Conservation (phyloP, 2,888 invertebrate species). For the Meteorus cinctellus region DNA sequence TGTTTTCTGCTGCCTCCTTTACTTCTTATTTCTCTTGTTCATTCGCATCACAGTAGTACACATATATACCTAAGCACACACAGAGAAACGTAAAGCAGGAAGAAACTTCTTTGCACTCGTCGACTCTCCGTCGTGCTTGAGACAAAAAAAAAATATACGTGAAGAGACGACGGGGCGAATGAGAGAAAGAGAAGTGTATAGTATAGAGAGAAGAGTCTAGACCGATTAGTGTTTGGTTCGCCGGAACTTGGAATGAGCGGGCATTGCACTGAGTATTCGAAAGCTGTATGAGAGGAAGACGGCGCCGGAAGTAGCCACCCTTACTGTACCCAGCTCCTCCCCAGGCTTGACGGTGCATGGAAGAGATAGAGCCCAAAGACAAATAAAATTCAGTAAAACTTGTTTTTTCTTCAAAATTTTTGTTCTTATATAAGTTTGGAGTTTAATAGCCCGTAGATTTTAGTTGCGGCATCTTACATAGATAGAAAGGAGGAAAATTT, state of each 20-base stretch:
- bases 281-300: constrained; percentile 40
- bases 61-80: background rate
- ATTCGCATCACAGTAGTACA: no score
- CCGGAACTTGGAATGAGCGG: constrained; percentile 59
- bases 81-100: background rate
- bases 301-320: constrained; percentile 50
- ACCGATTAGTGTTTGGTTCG: constrained; percentile 67
- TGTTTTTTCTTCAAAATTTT: constrained; percentile 30
- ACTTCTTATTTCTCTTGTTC: no score
- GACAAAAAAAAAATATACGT: constrained; percentile 33
- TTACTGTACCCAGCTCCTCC: background rate
- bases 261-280: constrained; percentile 32
- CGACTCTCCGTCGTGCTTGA: constrained; percentile 34
- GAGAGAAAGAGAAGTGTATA: constrained; percentile 33
- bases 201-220: constrained; percentile 60
- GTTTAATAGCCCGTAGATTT: constrained; percentile 66
- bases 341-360: constrained; percentile 46
- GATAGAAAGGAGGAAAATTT: constrained; percentile 25
- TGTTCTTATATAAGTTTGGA: constrained; percentile 56
- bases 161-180: constrained; percentile 24
- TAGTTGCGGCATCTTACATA: constrained; percentile 23
- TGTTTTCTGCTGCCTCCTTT: background rate
- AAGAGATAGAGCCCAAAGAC: constrained; percentile 60
- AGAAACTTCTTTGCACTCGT: constrained; percentile 43
- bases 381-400: constrained; percentile 70